These are phyloP conservation scores for Chydorus sphaericus DNA, from an alignment of 2,888 invertebrate species.

Conservation along the genomic window DNA sequence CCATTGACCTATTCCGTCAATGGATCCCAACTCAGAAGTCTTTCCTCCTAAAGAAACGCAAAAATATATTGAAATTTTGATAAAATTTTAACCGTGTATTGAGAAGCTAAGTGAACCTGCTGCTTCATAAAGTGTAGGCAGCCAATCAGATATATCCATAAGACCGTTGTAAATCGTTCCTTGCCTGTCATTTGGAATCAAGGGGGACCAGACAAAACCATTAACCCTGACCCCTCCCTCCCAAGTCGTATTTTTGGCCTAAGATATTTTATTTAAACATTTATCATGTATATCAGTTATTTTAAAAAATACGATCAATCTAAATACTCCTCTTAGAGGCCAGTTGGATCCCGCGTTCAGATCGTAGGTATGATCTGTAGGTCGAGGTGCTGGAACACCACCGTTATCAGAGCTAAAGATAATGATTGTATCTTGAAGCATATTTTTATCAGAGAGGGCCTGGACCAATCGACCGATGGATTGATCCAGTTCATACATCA, in stretches of 20 bases:
- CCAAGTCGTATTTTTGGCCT: constrained; percentile 78
- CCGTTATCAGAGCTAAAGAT: constrained; percentile 82
- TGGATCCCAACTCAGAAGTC: constrained; percentile 25
- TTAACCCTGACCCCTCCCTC: constrained; percentile 81
- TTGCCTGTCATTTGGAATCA: not conserved
- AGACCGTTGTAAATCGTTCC: constrained; percentile 41
- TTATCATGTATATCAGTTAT: too few relatives aligned
- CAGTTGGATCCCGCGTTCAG: constrained; percentile 50
- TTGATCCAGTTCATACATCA: constrained; percentile 69
- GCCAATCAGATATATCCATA: constrained; percentile 74
- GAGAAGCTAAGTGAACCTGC: constrained; percentile 40
- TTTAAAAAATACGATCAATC: too few relatives aligned
- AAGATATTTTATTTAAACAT: too few relatives aligned
- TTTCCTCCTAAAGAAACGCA: constrained; percentile 22
- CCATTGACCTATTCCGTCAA: constrained; percentile 69
- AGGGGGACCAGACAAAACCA: constrained; percentile 53
- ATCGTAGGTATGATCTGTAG: too few relatives aligned
- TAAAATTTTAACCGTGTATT: too few relatives aligned
- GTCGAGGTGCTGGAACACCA: constrained; percentile 54
- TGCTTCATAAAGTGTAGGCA: constrained; percentile 64
- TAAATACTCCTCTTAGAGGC: constrained; percentile 43
- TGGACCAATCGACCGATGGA: constrained; percentile 62
- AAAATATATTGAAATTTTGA: too few relatives aligned
- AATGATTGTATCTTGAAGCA: constrained; percentile 67
- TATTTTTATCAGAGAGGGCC: constrained; percentile 45